Conservation (phyloP, 1,140 invertebrate genomes). For the Pomacea maculata region DNA sequence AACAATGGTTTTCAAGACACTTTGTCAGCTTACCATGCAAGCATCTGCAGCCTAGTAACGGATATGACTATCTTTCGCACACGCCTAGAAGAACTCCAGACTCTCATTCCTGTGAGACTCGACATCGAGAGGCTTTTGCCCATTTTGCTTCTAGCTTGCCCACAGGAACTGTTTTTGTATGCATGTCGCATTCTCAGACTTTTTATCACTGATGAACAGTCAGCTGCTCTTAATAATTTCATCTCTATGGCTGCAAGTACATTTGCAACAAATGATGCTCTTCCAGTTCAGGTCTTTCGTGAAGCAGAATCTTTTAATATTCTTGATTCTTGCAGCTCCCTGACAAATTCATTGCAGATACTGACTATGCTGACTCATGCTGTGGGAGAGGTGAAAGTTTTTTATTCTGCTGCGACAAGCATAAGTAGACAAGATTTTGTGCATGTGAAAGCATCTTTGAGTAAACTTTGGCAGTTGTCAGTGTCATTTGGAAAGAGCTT, state of each 20-base stretch:
- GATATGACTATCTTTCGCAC: conserved; percentile 13
- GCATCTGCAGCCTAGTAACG: neutral
- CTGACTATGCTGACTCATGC: neutral
- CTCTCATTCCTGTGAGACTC: neutral
- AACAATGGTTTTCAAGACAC: conserved; percentile 17
- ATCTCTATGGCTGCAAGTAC: conserved; percentile 1
- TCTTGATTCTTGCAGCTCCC: neutral
- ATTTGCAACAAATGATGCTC: neutral
- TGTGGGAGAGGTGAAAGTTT: conserved; percentile 1
- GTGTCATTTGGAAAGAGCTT: neutral
- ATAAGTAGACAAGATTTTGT: neutral
- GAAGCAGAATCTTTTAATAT: conserved; percentile 11
- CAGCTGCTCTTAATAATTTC: conserved; percentile 7
- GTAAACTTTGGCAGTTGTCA: neutral
- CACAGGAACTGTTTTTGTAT: conserved; percentile 17
- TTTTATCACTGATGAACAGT: conserved; percentile 3
- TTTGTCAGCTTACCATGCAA: neutral
- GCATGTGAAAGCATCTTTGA: neutral
- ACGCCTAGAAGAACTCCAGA: conserved; percentile 9
- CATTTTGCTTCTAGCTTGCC: conserved; percentile 4
- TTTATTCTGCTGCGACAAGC: neutral
- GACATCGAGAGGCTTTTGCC: neutral
- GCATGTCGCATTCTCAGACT: conserved; percentile 9
- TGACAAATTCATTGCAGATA: conserved; percentile 8
- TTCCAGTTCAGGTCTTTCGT: conserved; percentile 2